Base-by-base conservation (phyloP, 2,797 vertebrate genomes). In the Sebastes taczanowskii region DNA sequence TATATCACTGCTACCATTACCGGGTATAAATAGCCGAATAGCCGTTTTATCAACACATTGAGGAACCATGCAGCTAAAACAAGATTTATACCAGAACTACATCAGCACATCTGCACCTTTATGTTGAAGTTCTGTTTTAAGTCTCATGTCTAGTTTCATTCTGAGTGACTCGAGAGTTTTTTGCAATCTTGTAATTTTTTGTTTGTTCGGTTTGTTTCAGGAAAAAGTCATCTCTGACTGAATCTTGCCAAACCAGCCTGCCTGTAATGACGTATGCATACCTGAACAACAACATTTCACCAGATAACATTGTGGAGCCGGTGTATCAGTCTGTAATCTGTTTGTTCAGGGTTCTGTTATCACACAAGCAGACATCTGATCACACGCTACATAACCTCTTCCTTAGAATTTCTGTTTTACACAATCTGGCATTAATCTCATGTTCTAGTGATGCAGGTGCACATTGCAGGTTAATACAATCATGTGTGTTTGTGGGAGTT, bases 151-250 rank as follows among this genome's bases (percentile, higher is more conserved):
- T 27, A 42, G 34, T 77, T 71, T 49, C 4, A 56, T 58, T 30
- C 16, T 75, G 8, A 67, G 18, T 32, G 29, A 55, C 7, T 67
- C 1, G 0, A 27, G 11, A 22, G 18, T 53, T 77, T 38, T 46
- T 53, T 7, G 7, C 2, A 22, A 7, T 78, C 9, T 49, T 61
- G 11, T 76, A 55, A 77, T 46, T 68, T 52, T 83, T 2, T 35
- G 0, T 76, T 7, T 71, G 23, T 80, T 59, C 73, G 6, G 1
- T 78, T 55, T 85, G 27, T 90, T 85, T 73, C 77, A 93, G 92
- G 29, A 35, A 2, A 84, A 74, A 68, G 80, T 93, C 5, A 11
- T 81, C 34, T 66, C 6, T 74, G 4, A 55, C 22, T 70, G 22
- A 76, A 53, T 78, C 18, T 11, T n/a, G 7, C 64, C 70, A 53